phyloP scores from a whole-genome alignment of 2,113 vertebrate genomes.

The Gallinago media region DNA sequence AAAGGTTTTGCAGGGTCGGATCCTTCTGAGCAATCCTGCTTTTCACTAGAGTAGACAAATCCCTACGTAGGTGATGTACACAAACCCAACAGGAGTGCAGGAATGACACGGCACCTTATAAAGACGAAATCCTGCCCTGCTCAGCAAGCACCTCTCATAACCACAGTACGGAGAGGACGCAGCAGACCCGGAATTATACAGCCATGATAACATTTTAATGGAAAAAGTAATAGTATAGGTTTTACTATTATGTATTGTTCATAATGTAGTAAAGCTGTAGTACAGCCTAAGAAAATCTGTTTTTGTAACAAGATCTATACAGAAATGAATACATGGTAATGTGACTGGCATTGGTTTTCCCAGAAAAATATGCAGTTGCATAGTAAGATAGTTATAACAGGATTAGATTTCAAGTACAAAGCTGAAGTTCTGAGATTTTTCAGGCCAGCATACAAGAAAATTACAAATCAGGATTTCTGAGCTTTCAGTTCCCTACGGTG shows the following conservation, averaged over 20 bases:
- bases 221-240: not conserved
- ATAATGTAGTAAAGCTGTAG: not conserved
- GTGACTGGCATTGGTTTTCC: not conserved
- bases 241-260: not conserved
- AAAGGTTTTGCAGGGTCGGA: not conserved
- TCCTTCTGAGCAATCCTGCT: not conserved
- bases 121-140: not conserved
- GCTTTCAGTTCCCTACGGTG: not conserved
- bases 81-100: not conserved
- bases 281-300: slow-evolving; percentile 26
- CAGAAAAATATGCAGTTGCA: not conserved
- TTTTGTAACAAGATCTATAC: slow-evolving; percentile 3
- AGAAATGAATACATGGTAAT: not conserved
- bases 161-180: not conserved
- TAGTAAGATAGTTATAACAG: not conserved
- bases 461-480: not conserved
- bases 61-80: not conserved
- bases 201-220: not conserved
- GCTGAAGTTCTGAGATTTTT: not conserved
- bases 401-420: slow-evolving; percentile 17
- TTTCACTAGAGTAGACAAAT: not conserved
- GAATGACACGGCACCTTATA: fast-evolving
- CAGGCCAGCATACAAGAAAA: not conserved
- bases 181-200: not conserved
- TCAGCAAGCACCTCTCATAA: not conserved